Percentiles rank a stretch among this genome's conserved stretches.
phyloP scores from a whole-genome alignment of 1,140 invertebrate species.

The Augochlora pura region DNA sequence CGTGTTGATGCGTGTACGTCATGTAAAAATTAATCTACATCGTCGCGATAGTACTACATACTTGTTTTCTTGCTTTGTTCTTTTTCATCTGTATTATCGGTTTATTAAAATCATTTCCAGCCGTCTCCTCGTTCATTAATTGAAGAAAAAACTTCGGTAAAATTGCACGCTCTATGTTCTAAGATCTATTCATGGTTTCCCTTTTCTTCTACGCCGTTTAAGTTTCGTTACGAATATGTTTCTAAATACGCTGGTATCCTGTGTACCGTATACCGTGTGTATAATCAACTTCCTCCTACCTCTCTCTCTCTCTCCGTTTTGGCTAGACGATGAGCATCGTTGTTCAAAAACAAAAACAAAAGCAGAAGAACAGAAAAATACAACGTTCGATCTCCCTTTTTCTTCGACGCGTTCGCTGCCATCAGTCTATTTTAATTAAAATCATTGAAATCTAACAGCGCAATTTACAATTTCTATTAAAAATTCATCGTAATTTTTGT shows the following conservation, averaged over 20 bases:
- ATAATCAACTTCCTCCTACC: neutral
- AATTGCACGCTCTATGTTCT: constrained; percentile 32
- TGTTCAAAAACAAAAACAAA: constrained; percentile 17
- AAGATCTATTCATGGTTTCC: constrained; percentile 25
- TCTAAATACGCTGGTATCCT: constrained; percentile 26
- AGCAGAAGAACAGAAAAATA: constrained; percentile 12
- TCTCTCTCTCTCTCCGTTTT: neutral
- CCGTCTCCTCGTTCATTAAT: neutral
- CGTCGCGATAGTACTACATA: constrained; percentile 45
- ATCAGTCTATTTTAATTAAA: too few relatives aligned
- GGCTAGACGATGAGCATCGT: constrained; percentile 31
- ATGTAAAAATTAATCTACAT: constrained; percentile 59
- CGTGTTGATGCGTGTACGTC: neutral
- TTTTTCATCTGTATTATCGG: neutral
- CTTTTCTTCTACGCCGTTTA: constrained; percentile 6
- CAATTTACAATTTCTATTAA: too few relatives aligned
- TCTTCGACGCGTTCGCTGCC: neutral
- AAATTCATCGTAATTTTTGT: too few relatives aligned
- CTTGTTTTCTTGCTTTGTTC: constrained; percentile 3
- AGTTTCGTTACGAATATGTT: constrained; percentile 33
- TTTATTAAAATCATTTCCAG: neutral
- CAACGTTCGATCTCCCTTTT: neutral
- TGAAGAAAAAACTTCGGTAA: constrained; percentile 34
- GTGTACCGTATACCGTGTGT: constrained; percentile 31
- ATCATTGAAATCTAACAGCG: too few relatives aligned